Base-by-base conservation (phyloP, 2,888 invertebrate species). In the Graphium colonna region DNA sequence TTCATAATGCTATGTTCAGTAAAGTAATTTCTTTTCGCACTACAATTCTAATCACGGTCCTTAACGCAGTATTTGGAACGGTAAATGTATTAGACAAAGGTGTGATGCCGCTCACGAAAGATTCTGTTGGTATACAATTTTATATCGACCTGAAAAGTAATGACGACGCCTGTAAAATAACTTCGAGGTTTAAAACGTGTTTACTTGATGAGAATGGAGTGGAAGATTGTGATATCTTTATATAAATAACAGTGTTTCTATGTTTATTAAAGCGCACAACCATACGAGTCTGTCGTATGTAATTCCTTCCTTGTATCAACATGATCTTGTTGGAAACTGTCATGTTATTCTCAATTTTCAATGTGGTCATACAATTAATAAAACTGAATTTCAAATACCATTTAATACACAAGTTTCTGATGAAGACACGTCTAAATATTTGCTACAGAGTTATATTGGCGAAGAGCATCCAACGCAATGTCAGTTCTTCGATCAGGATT, bases 81-180 rank as follows among this genome's bases (percentile, higher is more conserved):
- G 60, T 86, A 51, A 66, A 59, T 39, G 64, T 87, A 26, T 45
- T 77, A 50, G 79, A 83, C 47, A 77, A 73, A 68, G 86, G 86
- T n/a, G 49, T 82, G 16, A 60, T 72, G 42, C 77, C 82, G 3
- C 47, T 85, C 16, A 67, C 74, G 21, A 69, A 57, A 26, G 63
- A 75, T 31, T 79, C 85, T 0, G 61, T 83, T 9, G 86, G 73
- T 1, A 68, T 86, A 46, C 77, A 77, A 53, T 78, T 87, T 57
- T 86, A 65, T 53, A 56, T 86, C 18, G 77, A 82, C 18, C 45
- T 83, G 26, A 76, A 75, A 58, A 85, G 84, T 54, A 61, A 60
- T 42, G 68, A 78, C 52, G 67, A 63, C 15, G 31, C 58, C 40
- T 85, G 82, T 59, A 62, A 54, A 51, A 56, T 81, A 15, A 59